Conservation (phyloP, 2,888 invertebrate genomes). For the Apamea crenata region DNA sequence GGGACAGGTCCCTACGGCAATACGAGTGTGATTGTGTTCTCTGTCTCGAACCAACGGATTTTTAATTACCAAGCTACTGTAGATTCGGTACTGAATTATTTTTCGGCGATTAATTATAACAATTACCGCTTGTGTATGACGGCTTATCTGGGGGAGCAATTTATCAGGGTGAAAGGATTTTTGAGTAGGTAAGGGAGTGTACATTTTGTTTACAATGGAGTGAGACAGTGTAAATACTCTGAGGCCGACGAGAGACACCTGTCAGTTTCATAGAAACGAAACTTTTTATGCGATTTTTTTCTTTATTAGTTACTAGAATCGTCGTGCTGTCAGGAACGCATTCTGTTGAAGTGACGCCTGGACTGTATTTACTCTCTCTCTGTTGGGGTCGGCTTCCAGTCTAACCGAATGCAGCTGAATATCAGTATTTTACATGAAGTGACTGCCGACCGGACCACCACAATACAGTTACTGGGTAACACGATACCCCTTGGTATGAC, state of each 20-base stretch:
- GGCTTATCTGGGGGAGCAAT: constrained; percentile 1
- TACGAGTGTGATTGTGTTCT: constrained; percentile 26
- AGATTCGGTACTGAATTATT: constrained; percentile 32
- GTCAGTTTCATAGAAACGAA: background rate
- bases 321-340: no score
- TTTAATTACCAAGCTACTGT: constrained; percentile 57
- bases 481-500: background rate
- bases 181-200: background rate
- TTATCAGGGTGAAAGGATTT: constrained; percentile 18
- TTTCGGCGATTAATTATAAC: constrained; percentile 43
- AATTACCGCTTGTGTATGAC: constrained; percentile 1
- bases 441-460: background rate
- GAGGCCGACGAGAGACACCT: no score
- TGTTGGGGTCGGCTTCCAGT: background rate
- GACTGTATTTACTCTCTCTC: background rate
- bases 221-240: background rate
- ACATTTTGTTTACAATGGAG: constrained; percentile 1
- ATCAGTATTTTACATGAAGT: background rate
- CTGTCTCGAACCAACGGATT: constrained; percentile 34
- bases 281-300: no score
- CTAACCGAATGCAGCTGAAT: background rate
- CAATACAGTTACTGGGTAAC: background rate
- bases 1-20: constrained; percentile 9
- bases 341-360: no score
- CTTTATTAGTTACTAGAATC: no score